Evolutionary conservation across 2,888 invertebrate genomes (phyloP).

Genomic region (Trachelus tabidus): DNA sequence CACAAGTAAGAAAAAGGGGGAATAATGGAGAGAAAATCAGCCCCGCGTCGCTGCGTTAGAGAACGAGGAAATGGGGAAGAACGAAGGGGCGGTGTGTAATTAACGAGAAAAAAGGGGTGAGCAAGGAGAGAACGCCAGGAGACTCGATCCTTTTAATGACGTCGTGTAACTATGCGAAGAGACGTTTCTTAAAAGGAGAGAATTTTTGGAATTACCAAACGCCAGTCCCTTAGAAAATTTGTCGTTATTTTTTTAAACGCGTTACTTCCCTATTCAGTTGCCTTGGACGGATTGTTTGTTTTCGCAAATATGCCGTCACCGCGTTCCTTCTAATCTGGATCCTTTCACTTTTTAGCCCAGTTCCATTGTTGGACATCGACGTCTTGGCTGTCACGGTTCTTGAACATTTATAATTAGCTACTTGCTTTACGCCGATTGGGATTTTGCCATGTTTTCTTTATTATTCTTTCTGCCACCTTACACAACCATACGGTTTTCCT

Average conservation of each 20-base stretch:
- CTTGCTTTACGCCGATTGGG: slow-evolving; percentile 7
- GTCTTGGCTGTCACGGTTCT: slow-evolving; percentile 33
- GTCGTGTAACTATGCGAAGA: background rate
- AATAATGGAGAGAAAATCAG: background rate
- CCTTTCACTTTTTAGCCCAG: slow-evolving; percentile 64
- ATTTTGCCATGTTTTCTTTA: background rate
- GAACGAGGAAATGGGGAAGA: slow-evolving; percentile 13
- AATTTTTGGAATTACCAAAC: background rate
- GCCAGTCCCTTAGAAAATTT: background rate
- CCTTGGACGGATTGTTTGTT: background rate
- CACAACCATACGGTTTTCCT: too few relatives aligned
- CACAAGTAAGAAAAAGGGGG: background rate
- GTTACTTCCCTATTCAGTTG: background rate
- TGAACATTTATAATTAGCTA: slow-evolving; percentile 29
- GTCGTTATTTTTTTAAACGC: background rate
- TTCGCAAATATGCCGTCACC: background rate
- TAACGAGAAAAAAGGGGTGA: slow-evolving; percentile 21
- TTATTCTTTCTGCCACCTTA: background rate
- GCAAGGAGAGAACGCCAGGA: background rate
- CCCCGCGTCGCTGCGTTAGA: slow-evolving; percentile 19
- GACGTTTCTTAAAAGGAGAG: background rate
- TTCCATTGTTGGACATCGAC: slow-evolving; percentile 44
- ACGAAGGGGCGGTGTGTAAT: slow-evolving; percentile 15
- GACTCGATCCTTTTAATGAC: background rate
- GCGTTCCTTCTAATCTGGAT: slow-evolving; percentile 44